Base-by-base conservation (phyloP, 1,140 invertebrate genomes). In the Trichoplusia ni region DNA sequence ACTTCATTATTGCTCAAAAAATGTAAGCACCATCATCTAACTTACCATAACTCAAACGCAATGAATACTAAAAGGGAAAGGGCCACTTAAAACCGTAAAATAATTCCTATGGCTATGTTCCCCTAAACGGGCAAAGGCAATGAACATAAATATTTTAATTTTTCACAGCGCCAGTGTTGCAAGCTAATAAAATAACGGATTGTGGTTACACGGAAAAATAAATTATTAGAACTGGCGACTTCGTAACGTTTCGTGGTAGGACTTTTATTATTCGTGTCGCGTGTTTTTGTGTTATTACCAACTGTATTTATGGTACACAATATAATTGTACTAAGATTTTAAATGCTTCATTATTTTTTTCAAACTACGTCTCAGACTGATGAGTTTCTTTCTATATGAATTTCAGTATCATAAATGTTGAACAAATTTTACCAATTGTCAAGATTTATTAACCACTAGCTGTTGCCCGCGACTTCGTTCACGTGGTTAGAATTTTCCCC, bases 131-230 rank as follows among this genome's bases (percentile, higher is more conserved):
- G 21, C 35, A 23, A 31, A 23, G 44, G 42, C 53, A 44, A 60
- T 53, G 38, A 66, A 59, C 56, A 40, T 66, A 66, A 66, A 66
- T 66, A 66, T 59, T 66, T 60, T 53, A 66, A 66, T 66, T 66
- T 35, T 59, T 46, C 47, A 66, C 56, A 2, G 33, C 37, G 47
- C 29, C 64, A 16, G 54, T 40, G 46, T 44, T 46, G 56, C 53
- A 51, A 56, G 16, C 46, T 49, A 40, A 56, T 54, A 51, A 65
- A 59, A 58, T 59, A 64, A 46, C 49, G 37, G 37, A 42, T 58
- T 58, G 37, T 58, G 53, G 37, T 9, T 42, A 29, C 37, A 25
- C 23, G 23, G 53, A 58, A 60, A 60, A 60, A 60, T 60, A 46
- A 60, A 60, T 60, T 58, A 58, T 42, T 42, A 38, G 47, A 51